Evolutionary conservation across 2,113 vertebrate genomes (phyloP).

Genomic region (Illadopsis cleaveri): DNA sequence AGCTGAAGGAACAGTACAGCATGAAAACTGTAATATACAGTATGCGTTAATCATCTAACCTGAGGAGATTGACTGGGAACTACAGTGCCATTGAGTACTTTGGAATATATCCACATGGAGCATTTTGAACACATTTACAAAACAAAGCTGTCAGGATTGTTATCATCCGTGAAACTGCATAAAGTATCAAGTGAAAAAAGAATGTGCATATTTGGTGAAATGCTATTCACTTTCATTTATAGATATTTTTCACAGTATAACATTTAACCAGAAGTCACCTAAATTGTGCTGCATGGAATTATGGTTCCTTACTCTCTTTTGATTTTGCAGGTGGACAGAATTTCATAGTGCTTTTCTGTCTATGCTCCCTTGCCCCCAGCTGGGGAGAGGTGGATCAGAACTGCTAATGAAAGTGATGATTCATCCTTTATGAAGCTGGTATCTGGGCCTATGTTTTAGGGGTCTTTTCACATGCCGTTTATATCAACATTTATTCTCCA

Average conservation of each 20-base stretch:
- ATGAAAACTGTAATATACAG: background rate
- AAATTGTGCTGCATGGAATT: background rate
- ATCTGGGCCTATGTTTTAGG: background rate
- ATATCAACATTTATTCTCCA: background rate
- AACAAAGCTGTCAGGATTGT: background rate
- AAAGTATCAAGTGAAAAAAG: background rate
- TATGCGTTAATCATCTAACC: background rate
- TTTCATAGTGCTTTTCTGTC: background rate
- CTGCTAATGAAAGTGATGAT: background rate
- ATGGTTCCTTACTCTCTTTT: background rate
- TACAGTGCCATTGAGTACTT: background rate
- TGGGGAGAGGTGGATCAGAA: background rate
- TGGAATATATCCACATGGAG: background rate
- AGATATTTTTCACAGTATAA: background rate
- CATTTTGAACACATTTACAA: background rate
- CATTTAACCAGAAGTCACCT: background rate
- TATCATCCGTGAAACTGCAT: background rate
- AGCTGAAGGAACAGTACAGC: background rate
- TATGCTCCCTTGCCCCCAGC: fast-evolving
- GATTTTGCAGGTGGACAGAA: background rate
- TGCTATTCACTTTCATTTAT: background rate
- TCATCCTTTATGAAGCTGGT: background rate
- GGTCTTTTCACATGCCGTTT: background rate
- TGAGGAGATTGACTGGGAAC: background rate
- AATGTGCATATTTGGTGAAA: background rate